These are phyloP conservation scores for Napeogenes inachia DNA, from an alignment of 2,888 invertebrate genomes.

Conservation along the genomic window DNA sequence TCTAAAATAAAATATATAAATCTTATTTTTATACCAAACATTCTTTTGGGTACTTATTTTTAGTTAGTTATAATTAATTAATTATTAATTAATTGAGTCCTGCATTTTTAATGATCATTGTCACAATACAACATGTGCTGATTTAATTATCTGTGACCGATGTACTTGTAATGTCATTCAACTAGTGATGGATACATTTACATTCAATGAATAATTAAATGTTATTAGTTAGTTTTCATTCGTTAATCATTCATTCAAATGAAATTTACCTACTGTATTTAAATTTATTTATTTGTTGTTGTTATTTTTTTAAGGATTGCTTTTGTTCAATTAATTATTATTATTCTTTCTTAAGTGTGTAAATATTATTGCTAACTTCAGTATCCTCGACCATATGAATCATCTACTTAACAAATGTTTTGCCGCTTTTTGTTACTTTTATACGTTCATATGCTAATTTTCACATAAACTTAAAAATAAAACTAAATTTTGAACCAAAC, in stretches of 20 bases:
- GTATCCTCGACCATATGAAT: constrained; percentile 19
- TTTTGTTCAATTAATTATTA: no score
- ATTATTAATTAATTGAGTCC: not conserved
- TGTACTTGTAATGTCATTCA: constrained; percentile 61
- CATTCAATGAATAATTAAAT: constrained; percentile 18
- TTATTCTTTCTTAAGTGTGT: no score
- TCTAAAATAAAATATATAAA: not conserved
- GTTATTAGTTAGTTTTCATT: no score
- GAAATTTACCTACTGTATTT: no score
- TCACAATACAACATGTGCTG: constrained; percentile 48
- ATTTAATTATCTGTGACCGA: constrained; percentile 67
- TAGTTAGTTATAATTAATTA: no score
- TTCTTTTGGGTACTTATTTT: no score
- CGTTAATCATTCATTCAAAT: no score
- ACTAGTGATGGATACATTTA: constrained; percentile 40
- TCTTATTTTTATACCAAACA: no score
- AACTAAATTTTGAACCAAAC: constrained; percentile 35
- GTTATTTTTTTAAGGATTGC: no score
- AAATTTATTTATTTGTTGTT: no score
- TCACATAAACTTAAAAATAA: constrained; percentile 44
- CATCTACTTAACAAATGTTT: constrained; percentile 20
- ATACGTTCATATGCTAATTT: constrained; percentile 43
- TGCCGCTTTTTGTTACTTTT: constrained; percentile 18
- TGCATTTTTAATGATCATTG: constrained; percentile 26
- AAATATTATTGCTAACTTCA: not conserved